A percentile compares a stretch with the other conserved stretches of the same genome.
These are phyloP conservation scores for Sitophilus oryzae DNA, from an alignment of 1,140 invertebrate genomes.

Conservation along the genomic window DNA sequence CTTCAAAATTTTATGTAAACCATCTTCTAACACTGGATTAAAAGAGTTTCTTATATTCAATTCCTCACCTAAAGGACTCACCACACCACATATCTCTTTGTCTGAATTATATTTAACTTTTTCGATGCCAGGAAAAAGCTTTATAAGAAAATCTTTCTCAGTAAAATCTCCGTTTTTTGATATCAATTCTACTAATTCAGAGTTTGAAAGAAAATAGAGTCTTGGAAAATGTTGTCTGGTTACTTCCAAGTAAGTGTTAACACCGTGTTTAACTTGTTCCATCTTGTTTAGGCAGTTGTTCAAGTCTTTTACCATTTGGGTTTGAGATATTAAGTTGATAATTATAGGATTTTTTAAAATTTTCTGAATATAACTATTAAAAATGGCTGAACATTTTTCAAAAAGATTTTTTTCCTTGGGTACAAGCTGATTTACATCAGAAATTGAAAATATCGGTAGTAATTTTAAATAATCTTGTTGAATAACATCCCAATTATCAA, in stretches of 20 bases:
- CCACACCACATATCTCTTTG: conserved; percentile 53
- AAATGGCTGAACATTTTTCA: conserved; percentile 39
- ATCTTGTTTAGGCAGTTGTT: conserved; percentile 63
- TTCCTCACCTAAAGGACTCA: conserved; percentile 74
- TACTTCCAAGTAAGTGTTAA: conserved; percentile 85
- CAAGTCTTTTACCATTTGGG: conserved; percentile 67
- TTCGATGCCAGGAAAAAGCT: conserved; percentile 67
- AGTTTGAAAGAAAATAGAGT: conserved; percentile 91
- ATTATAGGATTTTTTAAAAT: conserved; percentile 53
- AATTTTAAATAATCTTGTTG: conserved; percentile 43
- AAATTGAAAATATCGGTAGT: neutral
- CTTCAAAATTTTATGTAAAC: conserved; percentile 85
- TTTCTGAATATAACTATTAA: conserved; percentile 71
- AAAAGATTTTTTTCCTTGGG: neutral
- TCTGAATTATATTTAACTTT: conserved; percentile 55
- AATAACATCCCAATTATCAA: conserved; percentile 64
- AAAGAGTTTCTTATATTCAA: conserved; percentile 64
- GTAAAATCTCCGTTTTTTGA: conserved; percentile 55
- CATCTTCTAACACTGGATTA: conserved; percentile 64
- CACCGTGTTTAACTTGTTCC: conserved; percentile 74
- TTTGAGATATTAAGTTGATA: conserved; percentile 60
- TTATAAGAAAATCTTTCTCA: conserved; percentile 46
- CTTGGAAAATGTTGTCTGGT: conserved; percentile 82
- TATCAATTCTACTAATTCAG: conserved; percentile 90
- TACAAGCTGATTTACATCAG: conserved; percentile 53